Evolutionary conservation across 53 echinoderm and acorn worm genomes (phyloP).

Genomic region (Henricia sp.): DNA sequence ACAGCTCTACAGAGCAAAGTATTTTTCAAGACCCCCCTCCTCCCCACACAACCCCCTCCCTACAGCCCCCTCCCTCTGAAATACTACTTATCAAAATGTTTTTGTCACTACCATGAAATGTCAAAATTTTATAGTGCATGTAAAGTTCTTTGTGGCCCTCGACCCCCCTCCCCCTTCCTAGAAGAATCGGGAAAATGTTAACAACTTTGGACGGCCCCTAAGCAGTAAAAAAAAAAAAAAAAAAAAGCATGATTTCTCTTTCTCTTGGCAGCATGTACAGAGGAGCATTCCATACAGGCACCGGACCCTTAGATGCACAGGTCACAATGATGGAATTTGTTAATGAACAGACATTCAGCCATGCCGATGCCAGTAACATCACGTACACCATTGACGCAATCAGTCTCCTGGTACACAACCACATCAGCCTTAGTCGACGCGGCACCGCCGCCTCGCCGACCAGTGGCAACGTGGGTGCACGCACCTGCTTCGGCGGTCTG

Average conservation of each 20-base stretch:
- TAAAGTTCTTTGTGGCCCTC: no score
- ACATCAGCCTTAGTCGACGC: slow-evolving; percentile 71
- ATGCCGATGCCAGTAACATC: slow-evolving; percentile 71
- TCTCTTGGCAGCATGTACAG: slow-evolving; percentile 57
- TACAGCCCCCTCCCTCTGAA: no score
- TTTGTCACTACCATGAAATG: no score
- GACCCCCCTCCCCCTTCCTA: no score
- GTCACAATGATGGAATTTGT: slow-evolving; percentile 76
- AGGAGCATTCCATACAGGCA: slow-evolving; percentile 86
- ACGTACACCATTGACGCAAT: slow-evolving; percentile 84
- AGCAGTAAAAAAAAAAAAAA: no score
- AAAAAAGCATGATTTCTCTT: neutral
- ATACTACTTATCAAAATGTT: no score
- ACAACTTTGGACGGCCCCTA: no score
- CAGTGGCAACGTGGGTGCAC: slow-evolving; percentile 58
- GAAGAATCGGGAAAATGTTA: no score
- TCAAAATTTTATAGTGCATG: no score
- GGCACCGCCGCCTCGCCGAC: slow-evolving; percentile 47
- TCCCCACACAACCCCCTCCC: no score
- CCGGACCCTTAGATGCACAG: slow-evolving; percentile 96
- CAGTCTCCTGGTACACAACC: slow-evolving; percentile 78
- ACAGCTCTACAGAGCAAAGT: no score
- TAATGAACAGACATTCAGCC: slow-evolving; percentile 76
- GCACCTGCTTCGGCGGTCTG: slow-evolving; percentile 78
- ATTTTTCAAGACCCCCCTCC: no score